Evolutionary conservation across 23 tunicate genomes (phyloP).

Genomic region (Ascidia mentula): DNA sequence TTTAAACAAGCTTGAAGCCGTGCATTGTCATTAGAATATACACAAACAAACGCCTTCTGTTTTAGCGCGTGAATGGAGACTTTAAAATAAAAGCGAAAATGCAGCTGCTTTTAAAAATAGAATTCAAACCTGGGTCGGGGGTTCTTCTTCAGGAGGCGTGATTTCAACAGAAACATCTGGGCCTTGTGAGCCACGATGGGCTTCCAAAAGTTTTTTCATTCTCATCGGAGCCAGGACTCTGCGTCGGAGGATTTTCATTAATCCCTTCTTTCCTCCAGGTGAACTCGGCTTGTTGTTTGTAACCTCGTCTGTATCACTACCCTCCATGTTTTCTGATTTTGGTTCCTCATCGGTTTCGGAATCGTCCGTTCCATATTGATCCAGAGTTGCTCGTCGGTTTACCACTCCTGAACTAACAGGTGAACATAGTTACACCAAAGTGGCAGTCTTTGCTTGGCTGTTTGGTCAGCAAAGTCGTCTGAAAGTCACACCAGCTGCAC

Average conservation of each 20-base stretch:
- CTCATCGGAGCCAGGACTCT: slow-evolving; percentile 54
- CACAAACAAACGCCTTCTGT: too few species aligned
- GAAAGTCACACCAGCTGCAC: too few species aligned
- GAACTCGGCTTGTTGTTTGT: background rate
- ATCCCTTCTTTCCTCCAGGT: slow-evolving; percentile 20
- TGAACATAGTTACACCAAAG: background rate
- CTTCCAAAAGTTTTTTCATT: slow-evolving; percentile 31
- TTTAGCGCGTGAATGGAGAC: too few species aligned
- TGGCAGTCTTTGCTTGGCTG: too few species aligned
- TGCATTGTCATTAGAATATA: too few species aligned
- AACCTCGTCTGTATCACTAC: background rate
- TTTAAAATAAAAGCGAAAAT: too few species aligned
- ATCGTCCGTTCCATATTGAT: background rate
- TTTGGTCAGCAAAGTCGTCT: too few species aligned
- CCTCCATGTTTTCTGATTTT: background rate
- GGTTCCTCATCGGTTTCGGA: background rate
- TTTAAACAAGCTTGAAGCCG: too few species aligned
- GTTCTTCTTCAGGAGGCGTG: background rate
- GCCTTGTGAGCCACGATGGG: background rate
- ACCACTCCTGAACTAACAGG: slow-evolving; percentile 5
- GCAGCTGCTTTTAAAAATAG: too few species aligned
- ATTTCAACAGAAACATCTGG: background rate
- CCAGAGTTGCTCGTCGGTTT: background rate
- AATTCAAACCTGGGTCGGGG: slow-evolving; percentile 4
- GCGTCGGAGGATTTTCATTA: slow-evolving; percentile 30